Percentiles rank a stretch among this genome's conserved stretches.
Evolutionary conservation across 2,888 invertebrate genomes (phyloP).

Genomic region (Agonopterix arenella): DNA sequence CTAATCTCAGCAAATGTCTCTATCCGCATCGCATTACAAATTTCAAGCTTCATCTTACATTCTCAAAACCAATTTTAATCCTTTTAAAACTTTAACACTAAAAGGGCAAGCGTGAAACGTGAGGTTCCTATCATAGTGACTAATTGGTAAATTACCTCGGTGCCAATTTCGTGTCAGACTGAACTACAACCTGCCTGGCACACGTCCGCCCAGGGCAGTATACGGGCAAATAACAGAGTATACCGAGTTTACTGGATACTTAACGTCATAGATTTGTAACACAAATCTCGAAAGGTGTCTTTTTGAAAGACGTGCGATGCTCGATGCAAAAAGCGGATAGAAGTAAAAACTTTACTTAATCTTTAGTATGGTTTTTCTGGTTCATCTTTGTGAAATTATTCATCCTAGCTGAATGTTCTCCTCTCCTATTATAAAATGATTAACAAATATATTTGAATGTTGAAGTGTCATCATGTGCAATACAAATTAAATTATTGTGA

Average conservation of each 20-base stretch:
- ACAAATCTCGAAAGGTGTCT: slow-evolving; percentile 2
- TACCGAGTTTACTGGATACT: slow-evolving; percentile 4
- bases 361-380: too few relatives aligned
- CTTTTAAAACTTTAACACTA: slow-evolving; percentile 12
- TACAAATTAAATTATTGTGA: too few relatives aligned
- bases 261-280: slow-evolving; percentile 5
- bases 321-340: too few relatives aligned
- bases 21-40: slow-evolving; percentile 7
- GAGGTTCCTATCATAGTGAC: slow-evolving; percentile 38
- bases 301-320: neutral
- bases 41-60: slow-evolving; percentile 5
- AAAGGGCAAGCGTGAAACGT: slow-evolving; percentile 36
- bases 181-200: slow-evolving; percentile 18
- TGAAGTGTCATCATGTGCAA: too few relatives aligned
- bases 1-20: slow-evolving; percentile 3
- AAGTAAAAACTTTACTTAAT: too few relatives aligned
- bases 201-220: slow-evolving; percentile 16
- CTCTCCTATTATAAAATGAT: too few relatives aligned
- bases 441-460: too few relatives aligned
- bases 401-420: too few relatives aligned
- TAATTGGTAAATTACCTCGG: slow-evolving; percentile 47
- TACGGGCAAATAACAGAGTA: slow-evolving; percentile 17
- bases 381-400: too few relatives aligned
- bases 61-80: slow-evolving; percentile 4
- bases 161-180: slow-evolving; percentile 17